A percentile compares a stretch with the other conserved stretches of the same genome.
Evolutionary conservation across 2,113 vertebrate genomes (phyloP).

Genomic region (Forbesichthys papilliferus): DNA sequence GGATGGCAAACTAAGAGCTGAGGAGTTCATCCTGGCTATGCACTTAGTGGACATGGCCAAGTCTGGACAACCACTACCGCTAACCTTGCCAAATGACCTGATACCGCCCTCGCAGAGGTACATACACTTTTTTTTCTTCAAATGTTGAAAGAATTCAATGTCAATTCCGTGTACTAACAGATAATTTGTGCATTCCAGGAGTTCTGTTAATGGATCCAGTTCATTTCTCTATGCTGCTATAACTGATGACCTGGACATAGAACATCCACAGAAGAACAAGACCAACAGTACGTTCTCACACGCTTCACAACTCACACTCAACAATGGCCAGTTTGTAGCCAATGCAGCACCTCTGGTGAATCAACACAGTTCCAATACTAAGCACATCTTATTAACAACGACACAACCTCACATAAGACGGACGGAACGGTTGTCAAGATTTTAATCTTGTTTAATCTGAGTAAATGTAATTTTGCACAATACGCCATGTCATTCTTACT

Average conservation of each 20-base stretch:
- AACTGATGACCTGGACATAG: conserved; percentile 79
- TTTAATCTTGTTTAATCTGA: too few species aligned
- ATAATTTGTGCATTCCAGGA: conserved; percentile 45
- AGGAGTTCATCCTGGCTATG: conserved; percentile 98
- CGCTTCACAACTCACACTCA: background rate
- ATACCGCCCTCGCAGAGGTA: conserved; percentile 89
- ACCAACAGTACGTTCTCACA: conserved; percentile 60
- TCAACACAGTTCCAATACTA: too few species aligned
- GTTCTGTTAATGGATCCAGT: conserved; percentile 82
- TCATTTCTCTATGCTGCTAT: conserved; percentile 76
- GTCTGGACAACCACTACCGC: conserved; percentile 84
- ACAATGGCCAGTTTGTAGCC: too few species aligned
- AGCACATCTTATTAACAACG: too few species aligned
- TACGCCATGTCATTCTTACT: too few species aligned
- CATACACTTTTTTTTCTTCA: background rate
- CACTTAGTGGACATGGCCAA: conserved; percentile 93
- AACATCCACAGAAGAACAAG: conserved; percentile 85
- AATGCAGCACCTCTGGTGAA: too few species aligned
- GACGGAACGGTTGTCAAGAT: too few species aligned
- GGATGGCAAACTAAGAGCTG: conserved; percentile 91
- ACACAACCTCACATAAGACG: too few species aligned
- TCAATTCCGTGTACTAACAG: background rate
- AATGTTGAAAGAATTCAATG: background rate
- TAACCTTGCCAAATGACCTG: conserved; percentile 86
- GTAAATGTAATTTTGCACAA: too few species aligned